A percentile compares a stretch with the other conserved stretches of the same genome.
Evolutionary conservation across 2,797 vertebrate genomes (phyloP).

Genomic region (Coreius guichenoti): DNA sequence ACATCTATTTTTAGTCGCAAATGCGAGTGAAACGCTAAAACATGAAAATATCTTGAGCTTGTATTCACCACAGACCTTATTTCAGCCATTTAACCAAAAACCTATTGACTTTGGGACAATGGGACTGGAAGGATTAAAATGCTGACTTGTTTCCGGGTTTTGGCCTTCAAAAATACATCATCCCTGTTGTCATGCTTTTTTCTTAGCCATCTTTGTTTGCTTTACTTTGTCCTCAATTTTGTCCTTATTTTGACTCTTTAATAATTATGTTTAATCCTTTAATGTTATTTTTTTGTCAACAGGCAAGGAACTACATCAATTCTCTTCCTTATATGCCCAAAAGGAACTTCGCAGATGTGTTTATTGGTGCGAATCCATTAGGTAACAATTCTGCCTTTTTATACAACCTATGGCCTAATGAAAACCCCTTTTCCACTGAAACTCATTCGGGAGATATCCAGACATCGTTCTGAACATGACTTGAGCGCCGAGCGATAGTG

Average conservation of each 20-base stretch:
- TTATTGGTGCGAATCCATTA: constrained; percentile 95
- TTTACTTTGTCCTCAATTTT: background rate
- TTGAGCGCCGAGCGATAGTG: background rate
- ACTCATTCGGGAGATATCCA: background rate
- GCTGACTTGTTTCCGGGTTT: background rate
- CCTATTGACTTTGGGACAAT: background rate
- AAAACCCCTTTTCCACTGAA: background rate
- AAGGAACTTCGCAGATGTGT: constrained; percentile 97
- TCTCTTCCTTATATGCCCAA: constrained; percentile 95
- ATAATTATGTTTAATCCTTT: background rate
- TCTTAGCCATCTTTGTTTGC: background rate
- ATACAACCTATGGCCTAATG: background rate
- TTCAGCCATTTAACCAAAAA: background rate
- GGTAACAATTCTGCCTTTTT: constrained; percentile 77
- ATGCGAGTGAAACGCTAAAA: background rate
- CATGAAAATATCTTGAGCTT: background rate
- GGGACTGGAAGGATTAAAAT: background rate
- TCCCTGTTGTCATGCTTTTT: background rate
- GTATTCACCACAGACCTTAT: no score
- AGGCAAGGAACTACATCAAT: constrained; percentile 98
- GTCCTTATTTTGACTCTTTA: background rate
- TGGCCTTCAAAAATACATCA: background rate
- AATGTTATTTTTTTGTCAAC: constrained; percentile 32
- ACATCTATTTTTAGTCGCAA: no score
- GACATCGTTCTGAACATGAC: background rate